These are phyloP conservation scores for Oxygymnocypris stewartii DNA, from an alignment of 2,113 vertebrate genomes.

Conservation along the genomic window DNA sequence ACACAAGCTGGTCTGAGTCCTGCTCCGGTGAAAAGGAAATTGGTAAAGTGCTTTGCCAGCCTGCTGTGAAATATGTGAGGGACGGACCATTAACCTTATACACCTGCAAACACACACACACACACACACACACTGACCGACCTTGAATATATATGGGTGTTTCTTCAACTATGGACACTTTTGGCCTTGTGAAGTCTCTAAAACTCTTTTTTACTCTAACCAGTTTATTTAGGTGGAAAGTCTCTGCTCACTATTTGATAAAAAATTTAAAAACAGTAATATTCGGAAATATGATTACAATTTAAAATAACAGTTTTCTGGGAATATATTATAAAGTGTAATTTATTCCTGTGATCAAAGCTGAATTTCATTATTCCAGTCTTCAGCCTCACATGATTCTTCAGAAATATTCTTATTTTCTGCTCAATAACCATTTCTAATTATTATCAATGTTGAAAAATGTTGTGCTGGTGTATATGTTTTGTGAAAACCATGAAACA, in stretches of 20 bases:
- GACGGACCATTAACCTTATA: conserved; percentile 1
- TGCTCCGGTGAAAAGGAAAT: not conserved
- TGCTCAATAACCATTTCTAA: not conserved
- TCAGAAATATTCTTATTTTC: not conserved
- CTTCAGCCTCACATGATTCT: not conserved
- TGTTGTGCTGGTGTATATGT: too few relatives aligned
- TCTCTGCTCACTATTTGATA: not conserved
- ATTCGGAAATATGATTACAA: not conserved
- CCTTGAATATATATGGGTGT: too few relatives aligned
- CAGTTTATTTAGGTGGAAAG: not conserved
- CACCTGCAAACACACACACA: not conserved
- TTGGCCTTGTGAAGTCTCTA: not conserved
- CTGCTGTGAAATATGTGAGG: conserved; percentile 6
- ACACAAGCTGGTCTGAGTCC: not conserved
- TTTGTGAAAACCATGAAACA: too few relatives aligned
- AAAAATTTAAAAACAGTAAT: not conserved
- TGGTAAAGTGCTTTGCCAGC: conserved; percentile 1
- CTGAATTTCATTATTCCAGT: not conserved
- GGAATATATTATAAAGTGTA: not conserved
- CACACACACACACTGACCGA: conserved; percentile 13
- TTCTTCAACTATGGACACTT: not conserved
- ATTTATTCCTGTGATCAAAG: not conserved
- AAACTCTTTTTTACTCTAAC: not conserved
- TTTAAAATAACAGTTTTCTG: not conserved
- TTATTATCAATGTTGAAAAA: not conserved